Evolutionary conservation across 2,797 vertebrate genomes (phyloP), one percentile per base, ranked within the genome.

Genomic region (Microhierax caerulescens): DNA sequence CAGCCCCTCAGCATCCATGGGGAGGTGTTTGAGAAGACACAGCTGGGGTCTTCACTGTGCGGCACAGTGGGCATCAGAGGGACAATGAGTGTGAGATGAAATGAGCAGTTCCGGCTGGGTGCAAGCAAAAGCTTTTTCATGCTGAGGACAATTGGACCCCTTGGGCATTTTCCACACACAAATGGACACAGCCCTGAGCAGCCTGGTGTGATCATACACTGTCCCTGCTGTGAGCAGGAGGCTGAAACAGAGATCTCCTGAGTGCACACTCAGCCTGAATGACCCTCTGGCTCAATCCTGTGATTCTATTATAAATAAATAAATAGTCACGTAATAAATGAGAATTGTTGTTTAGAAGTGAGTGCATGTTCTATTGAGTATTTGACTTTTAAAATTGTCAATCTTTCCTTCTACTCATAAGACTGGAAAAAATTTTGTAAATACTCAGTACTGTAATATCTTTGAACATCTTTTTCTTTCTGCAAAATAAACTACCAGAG

Each of bases 401-500:
- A 0, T 53, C 15, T 91, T 41, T 65, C 13, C 28, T 14, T 50
- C 32, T 84, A 39, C 8, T 81, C 14, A 63, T 47, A 27, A 36
- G 14, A 75, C 10, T 65, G 57, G 48, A 27, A 67, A 74, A 34
- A 19, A 12, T 6, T 51, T 65, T 21, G 13, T 41, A 69, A 83
- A 79, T 22, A 54, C 13, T 37, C 18, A 5, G 7, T 54, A 43
- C 20, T 82, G 22, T n/a, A 36, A 9, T 27, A 54, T 22, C 6
- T 69, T 61, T 60, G 8, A 50, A 16, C 36, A 32, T 3, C 5
- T 43, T 72, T 50, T 93, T 70, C 41, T 48, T 57, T 83, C 70
- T 74, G 34, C 19, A 54, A 77, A 83, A 81, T 23, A 79, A 90
- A 94, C 85, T 97, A 91, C 95, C 91, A 11, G 30, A 63, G 12